Percentiles rank a stretch among this genome's conserved stretches.
phyloP scores from a whole-genome alignment of 2,888 invertebrate genomes.

The Drosophila meridiana region DNA sequence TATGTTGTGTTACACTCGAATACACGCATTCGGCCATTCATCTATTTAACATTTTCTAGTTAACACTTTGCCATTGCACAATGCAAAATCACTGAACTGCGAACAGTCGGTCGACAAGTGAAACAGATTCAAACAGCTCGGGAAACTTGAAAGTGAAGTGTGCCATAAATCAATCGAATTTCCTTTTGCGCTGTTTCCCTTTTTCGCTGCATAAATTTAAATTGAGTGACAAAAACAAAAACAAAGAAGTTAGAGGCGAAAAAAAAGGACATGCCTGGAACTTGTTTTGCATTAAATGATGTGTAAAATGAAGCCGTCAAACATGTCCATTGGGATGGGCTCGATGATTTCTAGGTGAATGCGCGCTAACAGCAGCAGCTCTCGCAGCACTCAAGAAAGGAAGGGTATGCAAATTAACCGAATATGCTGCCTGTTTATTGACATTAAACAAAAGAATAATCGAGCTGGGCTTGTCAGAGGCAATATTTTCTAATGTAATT shows the following conservation, averaged over 20 bases:
- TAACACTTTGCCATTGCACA: constrained; percentile 82
- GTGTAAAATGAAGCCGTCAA: constrained; percentile 83
- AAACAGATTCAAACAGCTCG: constrained; percentile 49
- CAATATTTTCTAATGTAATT: background rate
- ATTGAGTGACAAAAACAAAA: constrained; percentile 72
- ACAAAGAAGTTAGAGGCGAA: constrained; percentile 8
- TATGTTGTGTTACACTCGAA: constrained; percentile 32
- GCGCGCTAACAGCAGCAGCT: constrained; percentile 6
- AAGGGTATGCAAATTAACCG: constrained; percentile 65
- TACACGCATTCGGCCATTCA: constrained; percentile 9
- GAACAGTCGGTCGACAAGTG: constrained; percentile 66
- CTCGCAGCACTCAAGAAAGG: constrained; percentile 26
- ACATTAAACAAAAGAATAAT: background rate
- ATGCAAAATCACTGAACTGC: constrained; percentile 77
- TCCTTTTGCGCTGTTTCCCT: constrained; percentile 15
- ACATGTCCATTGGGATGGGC: constrained; percentile 73
- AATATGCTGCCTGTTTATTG: constrained; percentile 24
- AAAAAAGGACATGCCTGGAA: constrained; percentile 37
- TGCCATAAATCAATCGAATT: constrained; percentile 69
- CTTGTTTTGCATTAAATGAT: constrained; percentile 82
- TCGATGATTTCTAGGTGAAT: constrained; percentile 38
- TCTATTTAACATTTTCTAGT: constrained; percentile 67
- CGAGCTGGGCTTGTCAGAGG: background rate
- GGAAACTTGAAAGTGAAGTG: constrained; percentile 31
- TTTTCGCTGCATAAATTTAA: constrained; percentile 66